Base-by-base conservation (phyloP, 1,140 invertebrate genomes). In the Atopsyche davidsoni region DNA sequence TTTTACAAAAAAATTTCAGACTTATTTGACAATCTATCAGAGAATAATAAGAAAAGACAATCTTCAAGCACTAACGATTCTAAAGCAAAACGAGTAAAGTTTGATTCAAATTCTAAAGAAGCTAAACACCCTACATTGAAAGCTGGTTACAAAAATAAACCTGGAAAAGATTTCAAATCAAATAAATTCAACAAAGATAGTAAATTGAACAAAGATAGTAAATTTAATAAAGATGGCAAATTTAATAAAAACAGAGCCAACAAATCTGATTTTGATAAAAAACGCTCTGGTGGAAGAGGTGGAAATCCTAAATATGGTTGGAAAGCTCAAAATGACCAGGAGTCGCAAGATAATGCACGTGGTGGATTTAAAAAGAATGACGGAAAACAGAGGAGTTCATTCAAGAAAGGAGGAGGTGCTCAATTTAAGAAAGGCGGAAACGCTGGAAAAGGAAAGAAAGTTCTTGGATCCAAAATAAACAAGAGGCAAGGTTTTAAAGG, bases 391-490 rank as follows among this genome's bases (percentile, higher is more conserved):
- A 53, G 36, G 13, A 14, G 21, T 18, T 10, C n/a, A 7, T 46
- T 46, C 25, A 53, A 53, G 19, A 46, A 53, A 13, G 44, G 43
- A 19, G 50, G 51, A 2, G 21, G 24, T 23, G 54, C 44, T 10
- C 9, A 51, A 11, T 43, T 43, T 13, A 43, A 38, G 58, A 43
- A 62, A 28, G 42, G 45, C 0, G 57, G 48, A 1, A 45, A 58
- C 49, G 16, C 32, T 34, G 14, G 55, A 17, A 65, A 64, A 47
- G 53, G 52, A 4, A 67, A 64, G 44, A 70, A 67, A 56, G 65
- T 70, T 2, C 66, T 70, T 55, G 68, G 66, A 9, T 63, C 67
- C 2, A 71, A 71, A 58, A 54, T 70, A 17, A 68, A 66, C 48
- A 71, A 69, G 50, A 57, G 55, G 43, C 62, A 49, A 50, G 53